phyloP scores from a whole-genome alignment of 2,888 invertebrate genomes.

The Idaea dimidiata region DNA sequence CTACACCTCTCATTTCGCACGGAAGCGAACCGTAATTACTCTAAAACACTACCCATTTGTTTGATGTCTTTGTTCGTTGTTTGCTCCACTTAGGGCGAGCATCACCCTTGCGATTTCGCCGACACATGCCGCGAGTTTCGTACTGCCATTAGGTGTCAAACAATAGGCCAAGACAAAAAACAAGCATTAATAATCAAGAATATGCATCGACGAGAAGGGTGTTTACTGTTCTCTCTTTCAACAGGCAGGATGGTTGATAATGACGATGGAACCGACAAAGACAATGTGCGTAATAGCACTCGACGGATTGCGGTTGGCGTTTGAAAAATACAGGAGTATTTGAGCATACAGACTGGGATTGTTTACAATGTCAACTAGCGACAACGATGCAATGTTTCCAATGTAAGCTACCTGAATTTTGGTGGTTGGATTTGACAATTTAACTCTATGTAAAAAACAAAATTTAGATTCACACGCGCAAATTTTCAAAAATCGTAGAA shows the following conservation, averaged over 20 bases:
- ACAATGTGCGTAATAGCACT: slow-evolving; percentile 55
- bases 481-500: too few relatives aligned
- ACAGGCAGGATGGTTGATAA: slow-evolving; percentile 54
- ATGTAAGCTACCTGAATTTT: slow-evolving; percentile 18
- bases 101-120: slow-evolving; percentile 73
- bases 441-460: slow-evolving; percentile 4
- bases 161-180: slow-evolving; percentile 76
- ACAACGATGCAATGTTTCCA: slow-evolving; percentile 17
- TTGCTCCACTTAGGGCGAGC: slow-evolving; percentile 77
- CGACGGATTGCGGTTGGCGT: slow-evolving; percentile 34
- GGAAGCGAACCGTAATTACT: slow-evolving; percentile 79
- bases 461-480: background rate
- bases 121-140: slow-evolving; percentile 72
- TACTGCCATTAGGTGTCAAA: slow-evolving; percentile 68
- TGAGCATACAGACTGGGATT: slow-evolving; percentile 11
- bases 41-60: slow-evolving; percentile 81
- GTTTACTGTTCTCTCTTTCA: slow-evolving; percentile 51
- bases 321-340: slow-evolving; percentile 18
- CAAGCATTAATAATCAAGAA: slow-evolving; percentile 78
- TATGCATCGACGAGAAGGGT: slow-evolving; percentile 70
- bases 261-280: slow-evolving; percentile 58
- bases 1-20: slow-evolving; percentile 75
- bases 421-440: slow-evolving; percentile 19
- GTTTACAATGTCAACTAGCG: slow-evolving; percentile 16
- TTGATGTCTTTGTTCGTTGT: slow-evolving; percentile 81